Evolutionary conservation across 2,888 invertebrate genomes (phyloP).

Genomic region (Lasioglossum pauxillum): DNA sequence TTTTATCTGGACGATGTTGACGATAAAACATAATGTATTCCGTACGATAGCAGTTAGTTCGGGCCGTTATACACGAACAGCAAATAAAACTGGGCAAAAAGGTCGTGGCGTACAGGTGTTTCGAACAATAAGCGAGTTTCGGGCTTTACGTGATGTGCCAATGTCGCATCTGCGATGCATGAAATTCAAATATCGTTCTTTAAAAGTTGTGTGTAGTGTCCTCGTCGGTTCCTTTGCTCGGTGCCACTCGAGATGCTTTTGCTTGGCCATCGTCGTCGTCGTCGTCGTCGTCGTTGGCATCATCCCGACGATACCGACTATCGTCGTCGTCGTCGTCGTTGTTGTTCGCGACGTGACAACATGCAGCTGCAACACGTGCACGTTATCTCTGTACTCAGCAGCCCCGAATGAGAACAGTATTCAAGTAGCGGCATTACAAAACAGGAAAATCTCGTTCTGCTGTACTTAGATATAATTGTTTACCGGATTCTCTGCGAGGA

Average conservation of each 20-base stretch:
- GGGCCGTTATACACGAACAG: conserved; percentile 14
- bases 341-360: conserved; percentile 38
- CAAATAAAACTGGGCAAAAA: conserved; percentile 23
- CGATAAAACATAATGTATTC: conserved; percentile 42
- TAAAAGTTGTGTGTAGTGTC: conserved; percentile 9
- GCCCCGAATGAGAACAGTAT: conserved; percentile 19
- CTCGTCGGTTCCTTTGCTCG: conserved; percentile 31
- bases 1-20: neutral
- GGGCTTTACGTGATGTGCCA: conserved; percentile 23
- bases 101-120: conserved; percentile 34
- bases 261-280: conserved; percentile 11
- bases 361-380: conserved; percentile 44
- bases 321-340: conserved; percentile 14
- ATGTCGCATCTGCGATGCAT: conserved; percentile 55
- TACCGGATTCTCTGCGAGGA: conserved; percentile 27
- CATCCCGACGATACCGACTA: too few relatives aligned
- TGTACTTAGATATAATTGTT: conserved; percentile 56
- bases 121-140: conserved; percentile 44
- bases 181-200: conserved; percentile 53
- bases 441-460: conserved; percentile 33
- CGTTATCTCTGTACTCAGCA: conserved; percentile 28
- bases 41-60: conserved; percentile 37
- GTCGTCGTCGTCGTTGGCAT: conserved; percentile 10
- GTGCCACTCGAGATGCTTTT: conserved; percentile 23
- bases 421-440: conserved; percentile 21